Conservation (phyloP, 2,113 vertebrate genomes). For the Agelaius phoeniceus region DNA sequence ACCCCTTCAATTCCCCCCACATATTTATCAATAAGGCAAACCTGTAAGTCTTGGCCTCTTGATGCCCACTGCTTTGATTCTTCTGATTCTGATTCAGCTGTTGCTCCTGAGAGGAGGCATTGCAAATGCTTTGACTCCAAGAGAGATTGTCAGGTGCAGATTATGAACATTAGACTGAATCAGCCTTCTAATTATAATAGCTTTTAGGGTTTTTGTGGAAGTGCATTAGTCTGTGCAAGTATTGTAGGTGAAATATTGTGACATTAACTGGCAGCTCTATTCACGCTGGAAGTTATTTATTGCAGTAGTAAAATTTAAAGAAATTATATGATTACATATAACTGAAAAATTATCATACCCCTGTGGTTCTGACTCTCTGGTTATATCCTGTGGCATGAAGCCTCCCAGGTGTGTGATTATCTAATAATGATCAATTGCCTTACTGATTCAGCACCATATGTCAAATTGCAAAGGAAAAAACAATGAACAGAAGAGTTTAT, state of each 20-base stretch:
- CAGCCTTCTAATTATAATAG: constrained; percentile 1
- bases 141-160: neutral
- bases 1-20: neutral
- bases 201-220: constrained; percentile 17
- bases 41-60: neutral
- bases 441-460: neutral
- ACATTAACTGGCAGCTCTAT: constrained; percentile 39
- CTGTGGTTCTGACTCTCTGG: neutral
- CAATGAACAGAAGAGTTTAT: neutral
- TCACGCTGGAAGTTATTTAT: constrained; percentile 28
- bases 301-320: neutral
- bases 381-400: neutral
- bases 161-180: constrained; percentile 7
- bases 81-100: neutral
- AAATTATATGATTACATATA: constrained; percentile 12
- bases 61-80: neutral
- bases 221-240: neutral
- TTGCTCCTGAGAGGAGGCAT: neutral
- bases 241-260: constrained; percentile 48
- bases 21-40: neutral
- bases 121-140: neutral
- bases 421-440: neutral
- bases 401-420: neutral
- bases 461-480: neutral
- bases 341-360: constrained; percentile 25